Percentiles rank a stretch among this genome's conserved stretches.
Evolutionary conservation across 2,888 invertebrate genomes (phyloP).

Genomic region (Nephrotoma appendiculata): DNA sequence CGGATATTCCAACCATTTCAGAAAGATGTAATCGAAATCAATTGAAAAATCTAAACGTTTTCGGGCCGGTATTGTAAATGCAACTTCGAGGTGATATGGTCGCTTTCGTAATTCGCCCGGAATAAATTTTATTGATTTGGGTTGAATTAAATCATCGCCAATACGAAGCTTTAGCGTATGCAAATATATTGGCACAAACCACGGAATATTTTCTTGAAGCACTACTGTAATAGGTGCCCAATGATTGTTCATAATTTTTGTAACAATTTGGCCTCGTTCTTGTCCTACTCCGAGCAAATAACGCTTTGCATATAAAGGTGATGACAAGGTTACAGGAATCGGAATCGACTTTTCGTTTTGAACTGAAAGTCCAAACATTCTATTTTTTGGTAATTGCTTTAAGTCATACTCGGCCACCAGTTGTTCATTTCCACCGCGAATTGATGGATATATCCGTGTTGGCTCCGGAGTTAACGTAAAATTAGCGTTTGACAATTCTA

Average conservation of each 20-base stretch:
- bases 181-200: conserved; percentile 79
- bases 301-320: conserved; percentile 60
- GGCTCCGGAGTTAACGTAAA: conserved; percentile 52
- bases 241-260: conserved; percentile 69
- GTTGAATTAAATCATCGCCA: conserved; percentile 42
- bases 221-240: conserved; percentile 61
- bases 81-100: conserved; percentile 78
- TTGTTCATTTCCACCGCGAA: conserved; percentile 52
- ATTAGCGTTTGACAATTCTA: conserved; percentile 54
- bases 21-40: conserved; percentile 87
- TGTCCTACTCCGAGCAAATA: conserved; percentile 83
- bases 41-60: conserved; percentile 69
- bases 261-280: conserved; percentile 78
- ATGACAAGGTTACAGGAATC: conserved; percentile 42
- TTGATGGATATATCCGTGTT: conserved; percentile 39
- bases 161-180: conserved; percentile 62
- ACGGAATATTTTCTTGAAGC: conserved; percentile 80
- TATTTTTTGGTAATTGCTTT: conserved; percentile 31
- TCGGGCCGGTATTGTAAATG: conserved; percentile 62
- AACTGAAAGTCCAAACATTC: conserved; percentile 56
- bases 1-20: conserved; percentile 98
- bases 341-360: conserved; percentile 25
- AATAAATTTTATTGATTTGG: conserved; percentile 40
- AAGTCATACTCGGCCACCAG: conserved; percentile 59
- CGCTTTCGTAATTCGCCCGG: conserved; percentile 74